Base-by-base conservation (phyloP, 2,113 vertebrate species). In the Ptychochromis oligacanthus region DNA sequence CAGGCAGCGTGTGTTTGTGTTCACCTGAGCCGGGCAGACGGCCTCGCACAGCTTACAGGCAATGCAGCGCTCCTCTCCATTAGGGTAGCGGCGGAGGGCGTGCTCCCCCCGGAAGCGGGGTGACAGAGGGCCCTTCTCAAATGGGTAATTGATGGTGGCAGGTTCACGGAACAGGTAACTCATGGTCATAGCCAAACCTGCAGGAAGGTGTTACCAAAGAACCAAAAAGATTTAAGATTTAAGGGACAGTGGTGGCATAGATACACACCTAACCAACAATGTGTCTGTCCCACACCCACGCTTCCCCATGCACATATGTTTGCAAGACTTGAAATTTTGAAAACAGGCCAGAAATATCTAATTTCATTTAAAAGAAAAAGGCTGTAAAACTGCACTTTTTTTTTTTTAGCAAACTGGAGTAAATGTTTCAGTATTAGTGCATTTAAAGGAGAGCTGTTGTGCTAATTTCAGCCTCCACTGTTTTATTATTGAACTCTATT, bases 131-230 rank as follows among this genome's bases (percentile, higher is more conserved):
- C 97, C 97, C 92, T 99, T 99, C 95, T 99, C 97, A 46, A 99
- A 98, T 0, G 98, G 97, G 91, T 98, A 99, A 91, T 98, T 98
- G 89, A 98, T 98, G 77, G 97, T 98, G 89, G 97, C 97, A 0
- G 97, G 97, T 77, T 98, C 97, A 26, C 97, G 95, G 89, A 99
- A 97, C 18, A 98, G 86, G 90, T 98, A 98, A 77, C 98, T 98
- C 92, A 98, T 78, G 1, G 97, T 97, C 96, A 98, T 97, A 77
- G 93, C 97, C 90, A 99, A 88, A 64, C 98, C 97, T 98, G 85
- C 8, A 20, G 9, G 22, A 36, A 61, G 15, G 26, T 5, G 46
- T 76, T 6, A 2, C 14, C 34, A 72, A n/a, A 65, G n/a, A 58
- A 26, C 28, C n/a, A 62, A 58, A 8, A 56, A 54, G 46, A 5